Conservation (phyloP, 2,888 invertebrate genomes). For the Ochropleura plecta region DNA sequence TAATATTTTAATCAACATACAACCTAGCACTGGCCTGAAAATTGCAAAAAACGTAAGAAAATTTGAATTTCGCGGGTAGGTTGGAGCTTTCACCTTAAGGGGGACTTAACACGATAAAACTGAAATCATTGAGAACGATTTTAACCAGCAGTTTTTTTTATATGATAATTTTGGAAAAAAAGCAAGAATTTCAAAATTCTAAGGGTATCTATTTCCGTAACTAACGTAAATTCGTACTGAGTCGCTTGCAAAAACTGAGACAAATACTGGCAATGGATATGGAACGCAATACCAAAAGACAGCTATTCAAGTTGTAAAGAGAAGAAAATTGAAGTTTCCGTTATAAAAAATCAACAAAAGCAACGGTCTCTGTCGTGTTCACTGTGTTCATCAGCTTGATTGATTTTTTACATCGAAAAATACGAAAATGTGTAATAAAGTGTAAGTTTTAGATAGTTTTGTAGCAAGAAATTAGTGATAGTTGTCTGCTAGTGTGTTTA, state of each 20-base stretch:
- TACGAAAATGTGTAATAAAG: slow-evolving; percentile 73
- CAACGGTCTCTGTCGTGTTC: slow-evolving; percentile 73
- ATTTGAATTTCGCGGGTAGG: too few relatives aligned
- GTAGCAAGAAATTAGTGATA: slow-evolving; percentile 50
- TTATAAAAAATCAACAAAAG: slow-evolving; percentile 70
- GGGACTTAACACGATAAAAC: background rate
- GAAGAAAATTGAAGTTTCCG: slow-evolving; percentile 54
- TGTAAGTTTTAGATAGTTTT: slow-evolving; percentile 59
- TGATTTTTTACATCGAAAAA: slow-evolving; percentile 66
- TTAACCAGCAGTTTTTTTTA: background rate
- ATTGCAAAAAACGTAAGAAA: too few relatives aligned
- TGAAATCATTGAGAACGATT: too few relatives aligned
- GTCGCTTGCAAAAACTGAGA: background rate
- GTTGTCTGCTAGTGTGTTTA: slow-evolving; percentile 47
- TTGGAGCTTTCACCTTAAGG: too few relatives aligned
- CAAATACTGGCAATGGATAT: background rate
- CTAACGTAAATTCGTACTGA: background rate
- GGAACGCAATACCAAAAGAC: slow-evolving; percentile 45
- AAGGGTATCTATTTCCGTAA: background rate
- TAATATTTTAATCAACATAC: too few relatives aligned
- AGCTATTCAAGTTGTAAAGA: slow-evolving; percentile 1
- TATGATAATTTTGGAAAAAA: too few relatives aligned
- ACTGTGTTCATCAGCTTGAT: too few relatives aligned
- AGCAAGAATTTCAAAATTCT: background rate
- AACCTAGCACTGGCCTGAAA: too few relatives aligned